Evolutionary conservation across 1,140 invertebrate genomes (phyloP), one percentile per base, ranked within the genome.

Genomic region (Monomorium pharaonis): DNA sequence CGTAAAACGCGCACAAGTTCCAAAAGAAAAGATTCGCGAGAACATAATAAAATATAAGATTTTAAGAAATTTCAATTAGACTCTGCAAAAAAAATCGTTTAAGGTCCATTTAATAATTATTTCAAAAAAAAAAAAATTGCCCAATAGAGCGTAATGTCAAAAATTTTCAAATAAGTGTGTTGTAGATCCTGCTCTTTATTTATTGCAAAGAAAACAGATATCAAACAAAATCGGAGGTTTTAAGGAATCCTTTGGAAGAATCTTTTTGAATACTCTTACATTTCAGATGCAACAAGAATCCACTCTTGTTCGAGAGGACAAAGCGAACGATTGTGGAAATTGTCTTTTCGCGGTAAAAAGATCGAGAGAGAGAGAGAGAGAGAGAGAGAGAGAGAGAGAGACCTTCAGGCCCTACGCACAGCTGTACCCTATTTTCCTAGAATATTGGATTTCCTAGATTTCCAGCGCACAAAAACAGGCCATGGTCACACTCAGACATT

Each of bases 391-490:
- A n/a, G n/a, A n/a, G n/a, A n/a, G n/a, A n/a, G n/a, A n/a, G n/a
- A 51, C 47, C 18, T 83, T 83, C 44, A 21, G n/a, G 27, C 7
- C 5, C 3, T 30, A 44, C 47, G 47, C 62, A 69, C 44, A 76
- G 58, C 27, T 76, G 58, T 65, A 84, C 30, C 24, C 49, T n/a
- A 65, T 56, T 37, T 42, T 76, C 14, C 72, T 37, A 14, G 60
- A 30, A 86, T 67, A 86, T 84, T 84, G 69, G 18, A 75, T 84
- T 76, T 86, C 24, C 44, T 54, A 30, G 49, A n/a, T 65, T 27
- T 18, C 1, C 14, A 67, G 24, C 24, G 5, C 10, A 44, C 21
- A 44, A 44, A 54, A 37, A 1, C 14, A 49, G 14, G 16, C 14
- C 14, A 51, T 10, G 42, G 56, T 63, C 49, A 65, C 51, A 47